Evolutionary conservation across 2,113 vertebrate genomes (phyloP).

Genomic region (Arvicanthis niloticus): DNA sequence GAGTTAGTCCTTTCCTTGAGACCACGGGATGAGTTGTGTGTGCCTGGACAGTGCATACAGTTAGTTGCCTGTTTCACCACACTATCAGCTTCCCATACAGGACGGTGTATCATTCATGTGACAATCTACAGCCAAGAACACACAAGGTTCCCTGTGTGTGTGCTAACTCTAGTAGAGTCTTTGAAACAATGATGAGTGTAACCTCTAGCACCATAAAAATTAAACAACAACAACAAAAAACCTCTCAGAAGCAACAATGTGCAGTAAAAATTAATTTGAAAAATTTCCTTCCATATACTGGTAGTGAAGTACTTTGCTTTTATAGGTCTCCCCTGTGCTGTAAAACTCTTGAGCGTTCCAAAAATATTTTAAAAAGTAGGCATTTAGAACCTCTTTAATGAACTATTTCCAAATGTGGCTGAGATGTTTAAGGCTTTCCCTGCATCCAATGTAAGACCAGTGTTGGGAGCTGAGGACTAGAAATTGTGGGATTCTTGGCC

Average conservation of each 20-base stretch:
- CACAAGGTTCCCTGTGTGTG: constrained; percentile 30
- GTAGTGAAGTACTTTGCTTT: constrained; percentile 76
- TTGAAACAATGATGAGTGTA: constrained; percentile 76
- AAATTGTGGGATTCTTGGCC: constrained; percentile 20
- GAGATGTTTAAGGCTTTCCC: constrained; percentile 71
- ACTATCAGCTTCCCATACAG: background rate
- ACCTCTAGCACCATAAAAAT: constrained; percentile 79
- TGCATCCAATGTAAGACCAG: constrained; percentile 66
- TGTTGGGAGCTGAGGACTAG: background rate
- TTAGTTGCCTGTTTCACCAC: background rate
- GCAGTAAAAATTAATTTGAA: constrained; percentile 84
- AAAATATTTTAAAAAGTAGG: constrained; percentile 80
- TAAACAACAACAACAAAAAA: constrained; percentile 82
- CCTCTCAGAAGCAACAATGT: constrained; percentile 79
- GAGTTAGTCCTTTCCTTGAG: background rate
- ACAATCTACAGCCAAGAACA: constrained; percentile 29
- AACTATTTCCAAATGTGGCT: constrained; percentile 80
- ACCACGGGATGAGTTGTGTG: background rate
- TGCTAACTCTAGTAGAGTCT: constrained; percentile 64
- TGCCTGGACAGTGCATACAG: background rate
- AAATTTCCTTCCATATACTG: constrained; percentile 75
- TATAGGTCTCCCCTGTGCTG: constrained; percentile 78
- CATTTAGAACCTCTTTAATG: constrained; percentile 81
- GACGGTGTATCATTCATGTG: background rate
- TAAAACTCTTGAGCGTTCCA: constrained; percentile 75